These are phyloP conservation scores for Trochalopteron elliotii DNA, from an alignment of 2,113 vertebrate genomes.

Conservation along the genomic window DNA sequence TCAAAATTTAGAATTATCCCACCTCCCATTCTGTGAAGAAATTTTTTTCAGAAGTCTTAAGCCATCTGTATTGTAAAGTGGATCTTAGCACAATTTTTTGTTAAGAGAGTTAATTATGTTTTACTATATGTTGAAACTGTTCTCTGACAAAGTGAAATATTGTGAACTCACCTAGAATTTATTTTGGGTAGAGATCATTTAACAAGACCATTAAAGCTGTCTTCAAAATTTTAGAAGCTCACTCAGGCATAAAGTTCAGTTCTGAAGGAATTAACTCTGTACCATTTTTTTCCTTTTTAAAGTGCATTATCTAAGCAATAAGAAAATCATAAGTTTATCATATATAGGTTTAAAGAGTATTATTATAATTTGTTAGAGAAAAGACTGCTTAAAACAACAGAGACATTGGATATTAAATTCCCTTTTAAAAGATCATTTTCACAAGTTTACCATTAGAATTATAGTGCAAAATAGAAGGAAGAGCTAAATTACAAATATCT, in stretches of 20 bases:
- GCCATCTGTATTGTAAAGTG: neutral
- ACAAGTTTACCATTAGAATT: neutral
- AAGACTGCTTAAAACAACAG: neutral
- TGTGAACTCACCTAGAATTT: neutral
- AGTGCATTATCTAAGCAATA: neutral
- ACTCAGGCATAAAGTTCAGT: neutral
- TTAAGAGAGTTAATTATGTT: neutral
- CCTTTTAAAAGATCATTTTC: neutral
- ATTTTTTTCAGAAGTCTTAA: neutral
- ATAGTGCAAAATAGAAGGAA: neutral
- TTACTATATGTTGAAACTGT: neutral
- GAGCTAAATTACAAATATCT: neutral
- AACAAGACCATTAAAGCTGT: neutral
- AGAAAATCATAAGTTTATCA: neutral
- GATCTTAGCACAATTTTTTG: neutral
- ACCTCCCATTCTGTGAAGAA: neutral
- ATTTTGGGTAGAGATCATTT: neutral
- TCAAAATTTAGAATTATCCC: neutral
- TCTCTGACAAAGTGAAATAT: neutral
- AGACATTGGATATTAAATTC: neutral
- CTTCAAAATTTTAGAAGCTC: conserved; percentile 34
- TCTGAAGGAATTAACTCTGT: neutral
- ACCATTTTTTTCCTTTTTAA: neutral
- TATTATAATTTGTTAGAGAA: neutral
- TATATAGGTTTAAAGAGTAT: neutral